These are phyloP conservation scores for Struthio camelus DNA, from an alignment of 2,113 vertebrate species.

Conservation along the genomic window DNA sequence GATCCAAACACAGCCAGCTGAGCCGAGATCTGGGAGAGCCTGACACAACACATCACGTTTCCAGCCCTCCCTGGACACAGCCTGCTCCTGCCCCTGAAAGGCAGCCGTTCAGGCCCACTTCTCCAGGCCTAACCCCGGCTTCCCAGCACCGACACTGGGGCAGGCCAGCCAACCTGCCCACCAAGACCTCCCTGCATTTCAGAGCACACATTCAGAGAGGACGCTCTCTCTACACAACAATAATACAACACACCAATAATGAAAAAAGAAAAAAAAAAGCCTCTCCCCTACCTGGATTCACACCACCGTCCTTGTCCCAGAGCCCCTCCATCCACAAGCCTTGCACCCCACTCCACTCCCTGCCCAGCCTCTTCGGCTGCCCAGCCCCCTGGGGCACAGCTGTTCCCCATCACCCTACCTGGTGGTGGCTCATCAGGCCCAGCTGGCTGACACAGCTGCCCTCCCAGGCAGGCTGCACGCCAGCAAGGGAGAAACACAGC, in stretches of 20 bases:
- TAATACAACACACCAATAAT: neutral
- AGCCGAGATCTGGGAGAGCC: neutral
- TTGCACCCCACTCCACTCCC: fast-evolving
- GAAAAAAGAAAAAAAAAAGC: neutral
- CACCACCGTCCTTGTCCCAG: neutral
- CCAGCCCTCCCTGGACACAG: neutral
- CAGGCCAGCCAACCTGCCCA: neutral
- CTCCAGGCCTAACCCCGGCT: neutral
- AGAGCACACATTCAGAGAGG: neutral
- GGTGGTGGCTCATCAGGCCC: neutral
- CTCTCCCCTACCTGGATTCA: neutral
- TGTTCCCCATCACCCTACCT: neutral
- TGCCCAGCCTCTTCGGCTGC: fast-evolving
- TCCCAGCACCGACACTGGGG: neutral
- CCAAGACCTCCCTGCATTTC: neutral
- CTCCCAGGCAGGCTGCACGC: neutral
- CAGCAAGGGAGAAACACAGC: fast-evolving
- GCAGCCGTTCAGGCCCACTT: neutral
- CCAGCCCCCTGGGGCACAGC: fast-evolving
- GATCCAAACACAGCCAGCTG: fast-evolving
- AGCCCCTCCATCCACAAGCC: neutral
- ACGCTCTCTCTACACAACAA: neutral
- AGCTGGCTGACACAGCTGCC: neutral
- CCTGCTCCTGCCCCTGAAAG: neutral
- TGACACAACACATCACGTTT: fast-evolving